These are phyloP conservation scores for Microtus pennsylvanicus DNA, from an alignment of 2,113 vertebrate species.

Conservation along the genomic window DNA sequence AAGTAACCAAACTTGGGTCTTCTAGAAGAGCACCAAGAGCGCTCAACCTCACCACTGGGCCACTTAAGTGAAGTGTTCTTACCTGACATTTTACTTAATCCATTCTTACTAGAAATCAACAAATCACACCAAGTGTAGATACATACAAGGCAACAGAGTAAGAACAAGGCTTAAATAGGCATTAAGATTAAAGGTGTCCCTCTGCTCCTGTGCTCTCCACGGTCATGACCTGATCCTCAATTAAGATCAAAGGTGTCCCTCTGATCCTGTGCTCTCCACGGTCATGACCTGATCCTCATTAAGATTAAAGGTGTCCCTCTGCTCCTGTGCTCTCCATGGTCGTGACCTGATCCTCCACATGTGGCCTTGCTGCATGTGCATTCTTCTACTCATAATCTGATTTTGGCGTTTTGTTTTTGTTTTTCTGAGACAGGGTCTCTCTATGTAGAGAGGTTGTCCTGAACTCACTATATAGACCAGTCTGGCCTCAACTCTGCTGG, in stretches of 20 bases:
- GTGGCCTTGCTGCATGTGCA: neutral
- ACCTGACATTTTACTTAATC: conserved; percentile 26
- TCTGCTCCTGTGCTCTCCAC: too few species aligned
- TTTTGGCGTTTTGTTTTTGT: neutral
- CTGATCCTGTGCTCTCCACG: neutral
- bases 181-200: neutral
- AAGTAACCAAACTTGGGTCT: neutral
- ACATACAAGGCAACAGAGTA: neutral
- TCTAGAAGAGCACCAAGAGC: neutral
- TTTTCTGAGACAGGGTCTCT: neutral
- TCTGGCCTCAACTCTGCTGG: neutral
- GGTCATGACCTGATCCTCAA: too few species aligned
- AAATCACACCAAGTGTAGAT: conserved; percentile 7
- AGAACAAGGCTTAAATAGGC: neutral
- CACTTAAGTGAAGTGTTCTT: neutral
- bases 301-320: neutral
- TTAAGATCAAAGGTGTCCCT: neutral
- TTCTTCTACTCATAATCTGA: neutral
- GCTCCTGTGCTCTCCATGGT: neutral
- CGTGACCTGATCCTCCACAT: neutral
- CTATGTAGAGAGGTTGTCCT: neutral
- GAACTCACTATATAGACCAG: neutral
- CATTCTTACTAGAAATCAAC: conserved; percentile 33
- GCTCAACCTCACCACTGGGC: neutral
- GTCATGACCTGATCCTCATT: neutral